Base-by-base conservation (phyloP, 2,113 vertebrate genomes). In the Ptilorrhoa leucosticta region DNA sequence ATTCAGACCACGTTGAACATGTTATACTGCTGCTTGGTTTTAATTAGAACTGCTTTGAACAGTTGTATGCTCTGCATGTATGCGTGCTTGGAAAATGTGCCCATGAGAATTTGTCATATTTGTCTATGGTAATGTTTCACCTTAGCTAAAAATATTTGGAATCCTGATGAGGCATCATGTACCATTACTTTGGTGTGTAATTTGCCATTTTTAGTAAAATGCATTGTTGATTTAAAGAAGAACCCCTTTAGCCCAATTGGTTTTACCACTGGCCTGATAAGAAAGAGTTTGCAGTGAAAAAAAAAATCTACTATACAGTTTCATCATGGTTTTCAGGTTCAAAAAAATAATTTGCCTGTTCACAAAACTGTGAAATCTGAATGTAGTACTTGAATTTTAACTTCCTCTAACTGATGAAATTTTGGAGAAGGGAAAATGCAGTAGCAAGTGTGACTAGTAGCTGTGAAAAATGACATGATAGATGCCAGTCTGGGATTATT, bases 301-400 rank as follows among this genome's bases (percentile, higher is more conserved):
- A 53, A 66, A 68, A 45, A 65, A 69, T 45, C 37, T 57, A 33
- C 75, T 22, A 6, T 50, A 47, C 27, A 63, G 30, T 94, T 88
- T 90, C 68, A 88, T 91, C 51, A 50, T 87, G 71, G 53, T 88
- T 93, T 96, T 89, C 85, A 92, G 71, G 82, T 96, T 93, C 39
- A 2, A 92, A 83, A 93, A 86, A 97, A 96, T 96, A 94, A 96
- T 96, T 96, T 89, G 44, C 83, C 78, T 96, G 82, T 88, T 96
- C 90, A 83, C 40, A 81, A 96, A 94, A 89, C 94, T 92, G 90
- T 95, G 93, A 96, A 95, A 97, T 80, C 88, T 96, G 94, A 90
- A 92, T 78, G 58, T 86, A 80, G 45, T 80, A 13, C 94, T 90
- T 94, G 92, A 95, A 93, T 96, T 96, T 93, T 93, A 96, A 96